Evolutionary conservation across 2,797 vertebrate species (phyloP), one percentile per base, ranked within the genome.

Genomic region (Thunnus albacares): DNA sequence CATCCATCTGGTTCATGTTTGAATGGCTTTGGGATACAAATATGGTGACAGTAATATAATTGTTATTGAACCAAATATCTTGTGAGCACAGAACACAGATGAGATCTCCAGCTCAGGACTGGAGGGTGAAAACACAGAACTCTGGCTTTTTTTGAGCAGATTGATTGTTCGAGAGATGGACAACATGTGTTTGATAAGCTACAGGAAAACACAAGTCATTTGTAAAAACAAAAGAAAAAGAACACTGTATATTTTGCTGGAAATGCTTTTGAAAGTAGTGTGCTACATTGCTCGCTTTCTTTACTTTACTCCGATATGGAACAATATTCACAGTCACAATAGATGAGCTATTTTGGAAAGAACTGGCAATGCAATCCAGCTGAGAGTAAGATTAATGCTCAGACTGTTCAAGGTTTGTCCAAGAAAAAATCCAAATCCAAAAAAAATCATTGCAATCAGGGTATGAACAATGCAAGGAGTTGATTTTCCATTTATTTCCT

Each of bases 11-110:
- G 15, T 65, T 78, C 9, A 26, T 1, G 5, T 66, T 65, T 35
- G 52, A 22, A 64, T 81, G 72, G 58, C 70, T 63, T 33, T 60
- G 78, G 75, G 78, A 89, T 43, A 68, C 68, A 75, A 47, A 80
- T 68, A 43, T 6, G 26, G 59, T 28, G 69, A 69, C 49, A 64
- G 71, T 70, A 59, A 76, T 64, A 13, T 83, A 79, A 79, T 72
- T 86, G 77, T 73, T 79, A 85, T 60, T 56, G 28, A 84, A 68
- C 49, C 66, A 80, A 82, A 76, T 66, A 66, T 82, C 28, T 69
- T n/a, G 13, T 41, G 69, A 74, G 45, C 49, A 38, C 3, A 73
- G 45, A 80, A 80, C 35, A 78, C n/a, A 60, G 56, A 79, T 52
- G 56, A 69, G 56, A 51, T 77, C 58, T 41, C 60, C 0, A 2